phyloP scores from a whole-genome alignment of 1,140 invertebrate genomes.

The Mizuhopecten yessoensis region DNA sequence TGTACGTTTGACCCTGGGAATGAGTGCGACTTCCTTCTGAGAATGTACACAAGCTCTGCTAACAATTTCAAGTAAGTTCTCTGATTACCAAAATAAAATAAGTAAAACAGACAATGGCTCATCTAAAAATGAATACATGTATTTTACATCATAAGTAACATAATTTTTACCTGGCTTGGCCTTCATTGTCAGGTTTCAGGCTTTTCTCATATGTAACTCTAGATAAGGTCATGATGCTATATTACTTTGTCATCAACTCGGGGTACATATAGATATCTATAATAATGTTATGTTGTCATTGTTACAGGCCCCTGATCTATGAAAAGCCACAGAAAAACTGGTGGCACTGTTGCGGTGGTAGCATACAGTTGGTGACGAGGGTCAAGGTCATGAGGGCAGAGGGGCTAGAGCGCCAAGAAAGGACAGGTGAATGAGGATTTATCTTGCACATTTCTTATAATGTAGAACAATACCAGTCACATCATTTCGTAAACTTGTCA shows the following conservation, averaged over 20 bases:
- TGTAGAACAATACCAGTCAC: no score
- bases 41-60: constrained; percentile 85
- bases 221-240: no score
- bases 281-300: no score
- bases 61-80: constrained; percentile 80
- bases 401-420: constrained; percentile 84
- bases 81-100: not conserved
- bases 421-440: constrained; percentile 79
- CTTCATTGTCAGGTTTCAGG: no score
- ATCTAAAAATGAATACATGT: no score
- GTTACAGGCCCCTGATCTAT: constrained; percentile 69
- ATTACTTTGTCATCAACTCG: no score
- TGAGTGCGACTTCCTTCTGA: constrained; percentile 85
- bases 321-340: constrained; percentile 74
- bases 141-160: no score
- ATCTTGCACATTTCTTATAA: no score
- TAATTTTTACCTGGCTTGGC: no score
- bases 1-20: constrained; percentile 87
- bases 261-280: no score
- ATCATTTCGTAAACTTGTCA: no score
- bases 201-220: no score
- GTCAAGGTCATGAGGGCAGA: constrained; percentile 82
- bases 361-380: constrained; percentile 81
- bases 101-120: not conserved
- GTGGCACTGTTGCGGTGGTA: constrained; percentile 75